Evolutionary conservation across 1,140 invertebrate genomes (phyloP), one percentile per base, ranked within the genome.

Genomic region (Hyles vespertilio): DNA sequence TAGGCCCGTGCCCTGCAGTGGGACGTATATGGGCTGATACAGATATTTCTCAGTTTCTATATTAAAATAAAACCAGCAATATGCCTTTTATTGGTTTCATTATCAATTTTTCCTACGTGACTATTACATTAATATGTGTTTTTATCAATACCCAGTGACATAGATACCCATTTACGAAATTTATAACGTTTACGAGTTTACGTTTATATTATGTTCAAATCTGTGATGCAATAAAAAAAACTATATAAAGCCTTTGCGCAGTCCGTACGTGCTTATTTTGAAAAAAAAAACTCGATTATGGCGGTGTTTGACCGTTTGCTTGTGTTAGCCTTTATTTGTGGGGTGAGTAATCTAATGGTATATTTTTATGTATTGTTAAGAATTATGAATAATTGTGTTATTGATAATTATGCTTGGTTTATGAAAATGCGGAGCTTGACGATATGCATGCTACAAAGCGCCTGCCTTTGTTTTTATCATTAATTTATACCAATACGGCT

Each of bases 241-340:
- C 32, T 57, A 57, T 57, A 57, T 57, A 57, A 57, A 57, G 33
- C 46, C n/a, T 46, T 3, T 7, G 11, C 10, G 46, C 33, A 57
- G 12, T 11, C 40, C 7, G 46, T 49, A 33, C 12, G 46, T 40
- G 52, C 36, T 48, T 36, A 54, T 36, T 57, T 57, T 49, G n/a
- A 50, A 36, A 40, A 11, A 33, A 6, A 22, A n/a, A n/a, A n/a
- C n/a, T 34, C 34, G 10, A 43, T 34, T 33, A 50, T 57, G 56
- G 32, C 46, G 34, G 48, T 11, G 32, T 32, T 50, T 49, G 50
- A 34, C 36, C 56, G 49, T 12, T 33, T 47, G 6, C 40, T 49
- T 48, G 54, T 44, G 52, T 44, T 54, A 10, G 22, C 32, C 40
- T 54, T 11, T 12, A 43, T 45, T 6, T 54, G 34, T 9, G 52